phyloP scores from a whole-genome alignment of 2,797 vertebrate genomes.

The Novumbra hubbsi region DNA sequence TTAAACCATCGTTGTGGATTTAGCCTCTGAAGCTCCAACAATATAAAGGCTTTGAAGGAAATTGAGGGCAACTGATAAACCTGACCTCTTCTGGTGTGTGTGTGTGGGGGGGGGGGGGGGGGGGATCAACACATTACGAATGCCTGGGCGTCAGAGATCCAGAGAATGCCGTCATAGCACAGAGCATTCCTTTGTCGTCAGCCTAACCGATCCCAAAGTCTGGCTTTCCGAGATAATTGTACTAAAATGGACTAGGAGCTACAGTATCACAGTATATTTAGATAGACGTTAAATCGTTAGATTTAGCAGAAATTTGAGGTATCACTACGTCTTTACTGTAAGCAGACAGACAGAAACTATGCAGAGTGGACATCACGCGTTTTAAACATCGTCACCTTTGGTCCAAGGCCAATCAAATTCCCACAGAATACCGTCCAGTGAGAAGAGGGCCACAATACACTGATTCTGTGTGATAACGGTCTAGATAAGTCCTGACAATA shows the following conservation, averaged over 20 bases:
- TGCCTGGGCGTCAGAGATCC: not conserved
- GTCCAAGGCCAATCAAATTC: not conserved
- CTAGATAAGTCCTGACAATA: not conserved
- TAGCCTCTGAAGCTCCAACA: constrained; percentile 21
- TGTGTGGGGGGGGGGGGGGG: too few relatives aligned
- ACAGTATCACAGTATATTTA: not conserved
- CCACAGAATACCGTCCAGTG: not conserved
- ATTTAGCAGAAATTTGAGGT: too few relatives aligned
- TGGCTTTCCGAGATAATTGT: not conserved
- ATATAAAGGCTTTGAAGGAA: constrained; percentile 27
- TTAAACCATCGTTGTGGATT: constrained; percentile 19
- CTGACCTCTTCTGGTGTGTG: constrained; percentile 11
- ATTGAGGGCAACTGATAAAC: constrained; percentile 31
- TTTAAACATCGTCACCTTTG: not conserved
- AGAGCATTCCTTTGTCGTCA: not conserved
- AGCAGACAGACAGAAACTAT: not conserved
- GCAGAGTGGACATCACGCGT: not conserved
- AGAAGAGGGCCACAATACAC: not conserved
- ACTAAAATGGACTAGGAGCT: not conserved
- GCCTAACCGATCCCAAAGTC: not conserved
- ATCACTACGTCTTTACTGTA: not conserved
- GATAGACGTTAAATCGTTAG: too few relatives aligned
- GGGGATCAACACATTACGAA: not conserved
- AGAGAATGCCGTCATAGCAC: not conserved
- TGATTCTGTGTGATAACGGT: not conserved